Conservation (phyloP, 2,888 invertebrate genomes). For the Adela reaumurella region DNA sequence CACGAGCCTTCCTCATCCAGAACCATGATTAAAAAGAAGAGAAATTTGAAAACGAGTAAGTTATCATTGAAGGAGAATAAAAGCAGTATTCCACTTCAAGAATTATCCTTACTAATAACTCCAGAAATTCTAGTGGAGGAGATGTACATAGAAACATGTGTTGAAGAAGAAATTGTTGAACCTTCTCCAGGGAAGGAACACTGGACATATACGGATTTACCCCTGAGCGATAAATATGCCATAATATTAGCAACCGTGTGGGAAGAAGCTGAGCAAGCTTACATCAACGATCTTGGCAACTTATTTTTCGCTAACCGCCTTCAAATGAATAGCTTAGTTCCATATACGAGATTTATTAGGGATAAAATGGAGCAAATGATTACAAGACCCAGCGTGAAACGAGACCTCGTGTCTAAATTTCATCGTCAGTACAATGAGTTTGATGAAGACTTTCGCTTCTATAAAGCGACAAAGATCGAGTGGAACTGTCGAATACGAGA, state of each 20-base stretch:
- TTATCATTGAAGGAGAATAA: no score
- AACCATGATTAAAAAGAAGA: slow-evolving; percentile 24
- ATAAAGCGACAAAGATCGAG: slow-evolving; percentile 58
- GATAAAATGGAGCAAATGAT: slow-evolving; percentile 54
- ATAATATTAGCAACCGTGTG: slow-evolving; percentile 44
- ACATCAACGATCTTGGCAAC: slow-evolving; percentile 51
- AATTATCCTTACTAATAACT: no score
- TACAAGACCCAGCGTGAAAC: slow-evolving; percentile 54
- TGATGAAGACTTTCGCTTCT: slow-evolving; percentile 53
- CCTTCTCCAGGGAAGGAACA: slow-evolving; percentile 37
- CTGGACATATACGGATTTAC: slow-evolving; percentile 43
- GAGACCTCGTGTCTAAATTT: slow-evolving; percentile 52
- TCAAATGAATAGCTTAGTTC: slow-evolving; percentile 50
- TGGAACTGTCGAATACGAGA: slow-evolving; percentile 56
- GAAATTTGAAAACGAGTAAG: slow-evolving; percentile 27
- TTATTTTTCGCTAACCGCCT: slow-evolving; percentile 55
- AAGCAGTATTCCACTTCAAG: no score
- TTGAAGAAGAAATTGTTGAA: slow-evolving; percentile 18
- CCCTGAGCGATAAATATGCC: slow-evolving; percentile 29
- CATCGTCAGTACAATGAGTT: slow-evolving; percentile 59
- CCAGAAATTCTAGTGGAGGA: no score
- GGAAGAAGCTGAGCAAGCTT: slow-evolving; percentile 47
- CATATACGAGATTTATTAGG: slow-evolving; percentile 52
- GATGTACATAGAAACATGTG: background rate
- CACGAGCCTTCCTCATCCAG: slow-evolving; percentile 20